Evolutionary conservation across 2,888 invertebrate species (phyloP).

Genomic region (Rhorus exstirpatorius): DNA sequence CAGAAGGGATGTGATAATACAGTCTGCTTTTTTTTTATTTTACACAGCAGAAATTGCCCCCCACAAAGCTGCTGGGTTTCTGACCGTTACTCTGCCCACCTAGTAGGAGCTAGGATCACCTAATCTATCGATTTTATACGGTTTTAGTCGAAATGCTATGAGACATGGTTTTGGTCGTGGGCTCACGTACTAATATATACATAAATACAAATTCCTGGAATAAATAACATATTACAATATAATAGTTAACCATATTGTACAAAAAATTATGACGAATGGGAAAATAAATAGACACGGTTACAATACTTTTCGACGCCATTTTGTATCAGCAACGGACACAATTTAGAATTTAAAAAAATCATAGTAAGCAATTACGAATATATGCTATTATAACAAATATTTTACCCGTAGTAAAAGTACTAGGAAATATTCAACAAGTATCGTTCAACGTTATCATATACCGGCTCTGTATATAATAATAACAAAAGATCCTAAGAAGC

Average conservation of each 20-base stretch:
- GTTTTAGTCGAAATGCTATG: too few species aligned
- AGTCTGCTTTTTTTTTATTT: too few species aligned
- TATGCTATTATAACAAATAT: constrained; percentile 38
- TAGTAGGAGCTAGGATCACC: too few species aligned
- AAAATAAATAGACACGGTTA: constrained; percentile 14
- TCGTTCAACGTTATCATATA: constrained; percentile 31
- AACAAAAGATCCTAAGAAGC: constrained; percentile 41
- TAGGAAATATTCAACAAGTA: constrained; percentile 64
- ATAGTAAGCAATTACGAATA: constrained; percentile 6
- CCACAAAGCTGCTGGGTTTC: too few species aligned
- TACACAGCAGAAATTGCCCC: too few species aligned
- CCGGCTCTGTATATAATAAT: constrained; percentile 17
- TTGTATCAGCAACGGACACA: constrained; percentile 24
- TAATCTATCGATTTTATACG: too few species aligned
- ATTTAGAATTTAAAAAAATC: constrained; percentile 13
- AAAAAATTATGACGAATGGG: constrained; percentile 11
- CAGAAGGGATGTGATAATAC: too few species aligned
- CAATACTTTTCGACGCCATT: constrained; percentile 18
- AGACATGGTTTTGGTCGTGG: too few species aligned
- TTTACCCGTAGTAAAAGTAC: constrained; percentile 55
- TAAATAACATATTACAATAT: constrained; percentile 4
- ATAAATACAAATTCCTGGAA: too few species aligned
- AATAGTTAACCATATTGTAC: constrained; percentile 20
- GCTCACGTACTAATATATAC: too few species aligned
- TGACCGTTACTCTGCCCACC: too few species aligned